Base-by-base conservation (phyloP, 2,797 vertebrate genomes). In the Gallinago solitaria region DNA sequence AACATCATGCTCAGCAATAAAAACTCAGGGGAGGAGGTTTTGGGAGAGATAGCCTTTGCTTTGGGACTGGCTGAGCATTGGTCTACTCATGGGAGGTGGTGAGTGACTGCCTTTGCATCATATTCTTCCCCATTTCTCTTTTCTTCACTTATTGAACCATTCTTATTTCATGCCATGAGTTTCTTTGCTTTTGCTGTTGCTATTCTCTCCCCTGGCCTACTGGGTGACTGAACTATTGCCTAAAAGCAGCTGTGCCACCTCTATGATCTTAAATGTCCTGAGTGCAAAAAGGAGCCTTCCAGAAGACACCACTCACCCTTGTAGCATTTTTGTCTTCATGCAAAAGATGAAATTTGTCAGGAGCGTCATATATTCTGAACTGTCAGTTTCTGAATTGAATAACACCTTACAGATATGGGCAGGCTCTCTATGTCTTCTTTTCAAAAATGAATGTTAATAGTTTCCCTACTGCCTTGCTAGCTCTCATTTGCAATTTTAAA, bases 161-260 rank as follows among this genome's bases (percentile, higher is more conserved):
- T 18, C 33, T 77, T 74, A 59, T 41, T 10, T 80, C 9, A 1
- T 61, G 43, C 33, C 8, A 1, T 11, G n/a, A 39, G 3, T 75
- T 83, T 75, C 27, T 61, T 81, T 70, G 23, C 19, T 37, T 78
- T 45, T 89, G 25, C 23, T 61, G 6, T 47, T 59, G 10, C 60
- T 69, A 1, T 37, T 53, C 16, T 74, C 33, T 63, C 15, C 24
- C 27, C 11, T 0, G 0, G 3, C n/a, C 8, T 39, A 33, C 12
- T 48, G 23, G 3, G 5, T 60, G 48, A 48, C 30, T 5, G n/a
- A 93, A 39, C 4, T 70, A 16, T 19, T 56, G 30, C 14, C 54
- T 78, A 14, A 82, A 84, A 76, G 12, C 82, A 85, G 25, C 30
- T 43, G 33, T 14, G 24, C 35, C 60, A 45, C 15, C 35, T 78